Conservation (phyloP, 1,140 invertebrate genomes). For the Pantala flavescens region DNA sequence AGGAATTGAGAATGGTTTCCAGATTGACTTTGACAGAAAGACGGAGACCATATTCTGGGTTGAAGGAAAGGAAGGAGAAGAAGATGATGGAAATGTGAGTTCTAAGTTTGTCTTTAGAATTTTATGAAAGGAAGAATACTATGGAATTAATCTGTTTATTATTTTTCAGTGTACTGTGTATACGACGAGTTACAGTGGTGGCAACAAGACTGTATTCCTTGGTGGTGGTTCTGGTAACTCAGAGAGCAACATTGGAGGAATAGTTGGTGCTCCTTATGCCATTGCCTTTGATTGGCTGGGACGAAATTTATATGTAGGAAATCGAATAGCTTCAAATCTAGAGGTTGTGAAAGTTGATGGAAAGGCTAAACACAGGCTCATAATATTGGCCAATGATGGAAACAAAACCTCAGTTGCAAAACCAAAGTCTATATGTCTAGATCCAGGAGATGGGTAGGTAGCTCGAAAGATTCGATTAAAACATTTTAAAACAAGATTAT, state of each 20-base stretch:
- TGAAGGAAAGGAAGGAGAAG: slow-evolving; percentile 58
- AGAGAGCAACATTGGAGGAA: slow-evolving; percentile 38
- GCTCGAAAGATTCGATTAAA: too few relatives aligned
- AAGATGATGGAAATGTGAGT: slow-evolving; percentile 39
- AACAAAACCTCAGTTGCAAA: slow-evolving; percentile 73
- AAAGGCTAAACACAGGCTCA: slow-evolving; percentile 69
- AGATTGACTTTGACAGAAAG: slow-evolving; percentile 84
- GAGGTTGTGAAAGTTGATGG: slow-evolving; percentile 83
- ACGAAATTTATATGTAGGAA: slow-evolving; percentile 88
- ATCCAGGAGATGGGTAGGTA: slow-evolving; percentile 76
- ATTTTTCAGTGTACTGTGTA: slow-evolving; percentile 71
- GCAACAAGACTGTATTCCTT: slow-evolving; percentile 77
- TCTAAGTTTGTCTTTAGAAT: background rate
- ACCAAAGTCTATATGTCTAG: slow-evolving; percentile 77
- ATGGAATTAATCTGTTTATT: background rate
- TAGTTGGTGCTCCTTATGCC: slow-evolving; percentile 81
- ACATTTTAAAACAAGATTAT: slow-evolving; percentile 18
- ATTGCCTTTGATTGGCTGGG: slow-evolving; percentile 95
- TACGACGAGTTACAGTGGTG: slow-evolving; percentile 70
- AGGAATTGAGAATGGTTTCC: slow-evolving; percentile 76
- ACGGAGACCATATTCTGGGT: slow-evolving; percentile 76
- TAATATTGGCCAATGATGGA: slow-evolving; percentile 85
- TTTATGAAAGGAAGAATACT: background rate
- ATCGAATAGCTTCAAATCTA: slow-evolving; percentile 81
- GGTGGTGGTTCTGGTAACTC: slow-evolving; percentile 46